phyloP scores from a whole-genome alignment of 2,797 vertebrate genomes.

The Catharus ustulatus region DNA sequence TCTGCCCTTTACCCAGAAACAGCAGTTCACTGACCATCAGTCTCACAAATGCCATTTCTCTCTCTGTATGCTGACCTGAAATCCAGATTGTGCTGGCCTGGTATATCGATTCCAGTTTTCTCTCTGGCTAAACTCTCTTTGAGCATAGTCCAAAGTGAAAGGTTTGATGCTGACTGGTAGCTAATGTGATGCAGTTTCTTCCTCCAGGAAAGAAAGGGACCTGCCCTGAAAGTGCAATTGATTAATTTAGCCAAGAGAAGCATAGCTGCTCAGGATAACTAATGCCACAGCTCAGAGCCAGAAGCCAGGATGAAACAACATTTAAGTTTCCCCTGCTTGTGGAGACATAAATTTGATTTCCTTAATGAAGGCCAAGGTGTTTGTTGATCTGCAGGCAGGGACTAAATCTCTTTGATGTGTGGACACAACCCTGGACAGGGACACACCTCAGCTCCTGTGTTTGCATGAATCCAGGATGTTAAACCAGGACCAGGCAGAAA shows the following conservation, averaged over 20 bases:
- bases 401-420: background rate
- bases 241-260: conserved; percentile 50
- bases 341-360: conserved; percentile 36
- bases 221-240: conserved; percentile 12
- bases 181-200: conserved; percentile 28
- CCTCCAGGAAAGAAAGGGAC: conserved; percentile 8
- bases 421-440: background rate
- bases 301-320: background rate
- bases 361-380: background rate
- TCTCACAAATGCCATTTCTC: conserved; percentile 18
- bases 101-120: conserved; percentile 31
- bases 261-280: conserved; percentile 3
- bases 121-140: background rate
- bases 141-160: conserved; percentile 20
- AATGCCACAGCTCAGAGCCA: conserved; percentile 12
- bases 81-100: conserved; percentile 33
- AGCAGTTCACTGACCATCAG: background rate
- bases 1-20: background rate
- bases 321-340: background rate
- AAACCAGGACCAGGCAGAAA: background rate
- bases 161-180: conserved; percentile 13
- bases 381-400: background rate
- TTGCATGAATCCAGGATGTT: background rate
- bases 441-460: background rate
- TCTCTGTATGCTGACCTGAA: conserved; percentile 23